Evolutionary conservation across 92 coral and sea anemone species (phyloP).

Genomic region (Montipora capitata): DNA sequence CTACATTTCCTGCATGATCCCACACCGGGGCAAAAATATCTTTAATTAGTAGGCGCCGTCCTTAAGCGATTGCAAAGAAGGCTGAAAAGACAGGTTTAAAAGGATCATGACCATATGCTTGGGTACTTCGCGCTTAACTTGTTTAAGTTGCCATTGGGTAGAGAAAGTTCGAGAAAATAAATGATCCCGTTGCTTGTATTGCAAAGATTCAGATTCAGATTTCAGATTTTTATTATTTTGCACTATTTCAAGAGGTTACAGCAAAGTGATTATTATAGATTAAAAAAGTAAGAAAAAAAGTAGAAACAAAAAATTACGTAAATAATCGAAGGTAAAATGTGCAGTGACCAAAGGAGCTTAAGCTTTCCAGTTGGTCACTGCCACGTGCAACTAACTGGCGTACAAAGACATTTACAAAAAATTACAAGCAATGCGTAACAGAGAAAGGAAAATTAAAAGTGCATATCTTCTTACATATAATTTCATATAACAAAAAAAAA

Average conservation of each 20-base stretch:
- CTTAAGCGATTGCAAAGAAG: no score
- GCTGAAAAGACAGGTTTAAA: no score
- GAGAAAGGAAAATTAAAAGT: slow-evolving; percentile 1
- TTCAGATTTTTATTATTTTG: background rate
- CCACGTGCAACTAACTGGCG: slow-evolving; percentile 22
- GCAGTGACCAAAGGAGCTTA: slow-evolving; percentile 32
- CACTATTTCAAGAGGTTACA: slow-evolving; percentile 12
- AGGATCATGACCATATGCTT: no score
- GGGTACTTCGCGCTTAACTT: no score
- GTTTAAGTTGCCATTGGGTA: no score
- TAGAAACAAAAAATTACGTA: slow-evolving; percentile 2
- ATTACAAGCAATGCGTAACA: slow-evolving; percentile 4
- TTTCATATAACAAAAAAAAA: background rate
- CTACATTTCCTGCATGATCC: no score
- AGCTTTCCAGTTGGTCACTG: slow-evolving; percentile 27
- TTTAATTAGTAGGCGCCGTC: no score
- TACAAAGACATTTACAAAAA: slow-evolving; percentile 7
- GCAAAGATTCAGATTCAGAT: background rate
- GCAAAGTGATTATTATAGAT: background rate
- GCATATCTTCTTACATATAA: background rate
- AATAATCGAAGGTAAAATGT: slow-evolving; percentile 11
- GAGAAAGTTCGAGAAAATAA: no score
- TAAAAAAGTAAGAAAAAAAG: background rate
- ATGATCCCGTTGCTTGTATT: no score
- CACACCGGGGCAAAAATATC: no score